Evolutionary conservation across 2,888 invertebrate genomes (phyloP).

Genomic region (Eretmocerus hayati): DNA sequence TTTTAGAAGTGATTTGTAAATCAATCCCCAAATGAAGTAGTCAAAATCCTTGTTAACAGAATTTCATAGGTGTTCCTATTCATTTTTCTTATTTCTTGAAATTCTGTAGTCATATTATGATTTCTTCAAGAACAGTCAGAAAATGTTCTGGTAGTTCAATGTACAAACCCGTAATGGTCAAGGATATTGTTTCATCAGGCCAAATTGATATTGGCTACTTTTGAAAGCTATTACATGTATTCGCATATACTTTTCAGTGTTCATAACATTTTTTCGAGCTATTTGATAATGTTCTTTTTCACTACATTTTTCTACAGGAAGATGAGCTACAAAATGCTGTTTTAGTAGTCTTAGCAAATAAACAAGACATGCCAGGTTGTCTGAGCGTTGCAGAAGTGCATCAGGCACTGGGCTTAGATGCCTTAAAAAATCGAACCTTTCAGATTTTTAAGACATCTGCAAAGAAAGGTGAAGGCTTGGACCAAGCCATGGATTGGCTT

Average conservation of each 20-base stretch:
- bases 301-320: slow-evolving; percentile 57
- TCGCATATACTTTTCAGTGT: background rate
- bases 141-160: too few species aligned
- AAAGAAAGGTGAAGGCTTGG: slow-evolving; percentile 93
- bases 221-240: too few species aligned
- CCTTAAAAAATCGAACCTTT: slow-evolving; percentile 93
- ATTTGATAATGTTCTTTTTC: background rate
- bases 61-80: too few species aligned
- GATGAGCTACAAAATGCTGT: slow-evolving; percentile 95
- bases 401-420: slow-evolving; percentile 89
- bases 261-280: background rate
- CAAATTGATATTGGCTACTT: too few species aligned
- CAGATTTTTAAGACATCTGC: slow-evolving; percentile 99
- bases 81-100: too few species aligned
- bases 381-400: slow-evolving; percentile 96
- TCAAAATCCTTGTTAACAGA: too few species aligned
- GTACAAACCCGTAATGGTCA: too few species aligned
- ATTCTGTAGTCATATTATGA: too few species aligned
- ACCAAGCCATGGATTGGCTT: slow-evolving; percentile 99
- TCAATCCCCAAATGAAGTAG: too few species aligned
- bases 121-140: too few species aligned
- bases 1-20: too few species aligned
- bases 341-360: slow-evolving; percentile 94
- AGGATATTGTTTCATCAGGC: too few species aligned
- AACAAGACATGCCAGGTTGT: slow-evolving; percentile 98